Evolutionary conservation across 2,888 invertebrate species (phyloP).

Genomic region (Monopis laevigella): DNA sequence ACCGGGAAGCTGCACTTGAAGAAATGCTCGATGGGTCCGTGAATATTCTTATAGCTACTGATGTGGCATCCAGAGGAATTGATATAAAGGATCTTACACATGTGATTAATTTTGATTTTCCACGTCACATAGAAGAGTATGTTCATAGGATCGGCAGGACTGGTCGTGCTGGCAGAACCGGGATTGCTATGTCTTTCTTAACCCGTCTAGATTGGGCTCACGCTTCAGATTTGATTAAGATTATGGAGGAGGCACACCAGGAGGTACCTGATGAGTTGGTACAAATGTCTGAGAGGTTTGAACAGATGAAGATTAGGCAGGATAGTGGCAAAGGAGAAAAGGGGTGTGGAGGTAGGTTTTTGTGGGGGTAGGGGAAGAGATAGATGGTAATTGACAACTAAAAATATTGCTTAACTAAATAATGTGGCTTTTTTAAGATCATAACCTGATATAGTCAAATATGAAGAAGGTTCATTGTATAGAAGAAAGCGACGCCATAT

Average conservation of each 20-base stretch:
- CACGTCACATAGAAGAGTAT: slow-evolving; percentile 94
- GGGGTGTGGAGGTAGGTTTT: slow-evolving; percentile 32
- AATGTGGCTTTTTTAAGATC: no score
- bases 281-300: slow-evolving; percentile 79
- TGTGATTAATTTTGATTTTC: slow-evolving; percentile 94
- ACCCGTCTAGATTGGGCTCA: slow-evolving; percentile 84
- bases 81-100: slow-evolving; percentile 91
- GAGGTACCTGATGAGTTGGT: slow-evolving; percentile 80
- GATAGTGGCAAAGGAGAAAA: slow-evolving; percentile 60
- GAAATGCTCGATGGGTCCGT: slow-evolving; percentile 84
- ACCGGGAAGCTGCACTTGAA: slow-evolving; percentile 82
- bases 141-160: slow-evolving; percentile 96
- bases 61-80: slow-evolving; percentile 93
- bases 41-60: slow-evolving; percentile 90
- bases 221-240: slow-evolving; percentile 83
- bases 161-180: slow-evolving; percentile 88
- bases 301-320: slow-evolving; percentile 72
- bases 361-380: slow-evolving; percentile 26
- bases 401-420: no score
- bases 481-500: no score
- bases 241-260: slow-evolving; percentile 88
- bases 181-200: slow-evolving; percentile 84
- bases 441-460: no score
- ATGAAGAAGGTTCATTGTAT: no score
- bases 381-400: slow-evolving; percentile 39